These are phyloP conservation scores for Alaudala cheleensis DNA, from an alignment of 2,113 vertebrate species.

Conservation along the genomic window DNA sequence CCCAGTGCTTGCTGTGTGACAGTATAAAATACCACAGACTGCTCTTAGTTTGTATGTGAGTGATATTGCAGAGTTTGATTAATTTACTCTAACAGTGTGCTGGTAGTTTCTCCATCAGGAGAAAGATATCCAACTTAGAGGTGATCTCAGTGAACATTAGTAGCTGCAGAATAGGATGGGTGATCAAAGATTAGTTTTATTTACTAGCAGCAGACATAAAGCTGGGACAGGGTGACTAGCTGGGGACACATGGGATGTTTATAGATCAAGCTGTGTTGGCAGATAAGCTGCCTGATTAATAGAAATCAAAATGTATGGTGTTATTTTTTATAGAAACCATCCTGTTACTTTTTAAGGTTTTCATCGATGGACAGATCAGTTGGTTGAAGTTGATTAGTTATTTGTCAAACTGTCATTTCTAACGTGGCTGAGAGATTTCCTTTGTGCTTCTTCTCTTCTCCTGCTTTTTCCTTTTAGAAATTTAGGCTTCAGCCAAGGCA, in stretches of 20 bases:
- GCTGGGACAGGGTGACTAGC: not conserved
- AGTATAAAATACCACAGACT: not conserved
- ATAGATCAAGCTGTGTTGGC: not conserved
- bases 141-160: not conserved
- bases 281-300: not conserved
- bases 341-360: not conserved
- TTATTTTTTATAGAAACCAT: not conserved
- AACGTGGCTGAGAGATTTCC: not conserved
- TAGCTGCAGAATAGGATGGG: not conserved
- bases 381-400: not conserved
- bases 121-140: not conserved
- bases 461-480: not conserved
- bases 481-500: not conserved
- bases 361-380: rapidly evolving
- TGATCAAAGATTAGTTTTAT: not conserved
- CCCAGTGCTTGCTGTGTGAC: not conserved
- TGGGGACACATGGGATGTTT: not conserved
- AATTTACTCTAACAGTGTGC: not conserved
- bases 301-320: not conserved
- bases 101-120: not conserved
- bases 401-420: not conserved
- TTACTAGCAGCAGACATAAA: not conserved
- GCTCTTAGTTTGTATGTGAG: not conserved
- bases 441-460: not conserved
- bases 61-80: not conserved